Evolutionary conservation across 1,140 invertebrate species (phyloP).

Genomic region (Drosophila subobscura): DNA sequence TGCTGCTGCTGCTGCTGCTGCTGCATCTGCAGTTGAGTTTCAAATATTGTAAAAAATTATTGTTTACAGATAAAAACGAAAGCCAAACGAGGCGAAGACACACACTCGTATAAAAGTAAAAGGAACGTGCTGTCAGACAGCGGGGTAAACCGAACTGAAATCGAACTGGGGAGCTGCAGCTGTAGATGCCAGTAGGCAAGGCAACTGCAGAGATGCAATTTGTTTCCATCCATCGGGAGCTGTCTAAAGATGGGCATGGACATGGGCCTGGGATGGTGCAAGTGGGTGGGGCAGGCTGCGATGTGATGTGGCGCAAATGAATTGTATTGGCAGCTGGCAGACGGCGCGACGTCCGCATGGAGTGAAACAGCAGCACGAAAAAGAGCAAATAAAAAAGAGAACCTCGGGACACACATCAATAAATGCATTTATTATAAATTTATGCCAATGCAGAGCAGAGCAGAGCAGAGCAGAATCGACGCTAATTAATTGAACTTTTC

Average conservation of each 20-base stretch:
- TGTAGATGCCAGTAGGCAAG: conserved; percentile 8
- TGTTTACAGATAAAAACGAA: conserved; percentile 71
- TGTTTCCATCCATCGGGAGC: conserved; percentile 52
- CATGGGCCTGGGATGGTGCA: not conserved
- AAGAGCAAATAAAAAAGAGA: conserved; percentile 10
- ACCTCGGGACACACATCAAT: not conserved
- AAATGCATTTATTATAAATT: conserved; percentile 70
- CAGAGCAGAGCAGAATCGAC: conserved; percentile 40
- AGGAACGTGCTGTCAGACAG: conserved; percentile 55
- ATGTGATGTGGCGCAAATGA: conserved; percentile 71
- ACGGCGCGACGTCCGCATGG: conserved; percentile 54
- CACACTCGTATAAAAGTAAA: conserved; percentile 46
- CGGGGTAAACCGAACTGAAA: conserved; percentile 19
- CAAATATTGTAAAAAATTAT: conserved; percentile 66
- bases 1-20: conserved; percentile 43
- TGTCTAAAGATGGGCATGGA: conserved; percentile 18
- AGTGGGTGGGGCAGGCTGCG: conserved; percentile 21
- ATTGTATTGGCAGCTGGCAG: conserved; percentile 78
- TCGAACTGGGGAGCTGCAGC: conserved; percentile 10
- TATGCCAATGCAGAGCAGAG: conserved; percentile 40
- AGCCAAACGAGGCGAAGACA: conserved; percentile 42
- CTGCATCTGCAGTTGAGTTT: conserved; percentile 43
- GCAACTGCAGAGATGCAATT: conserved; percentile 51
- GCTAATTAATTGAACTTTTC: conserved; percentile 78
- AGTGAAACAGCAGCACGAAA: not conserved